Evolutionary conservation across 2,797 vertebrate genomes (phyloP).

Genomic region (Mus spretus): DNA sequence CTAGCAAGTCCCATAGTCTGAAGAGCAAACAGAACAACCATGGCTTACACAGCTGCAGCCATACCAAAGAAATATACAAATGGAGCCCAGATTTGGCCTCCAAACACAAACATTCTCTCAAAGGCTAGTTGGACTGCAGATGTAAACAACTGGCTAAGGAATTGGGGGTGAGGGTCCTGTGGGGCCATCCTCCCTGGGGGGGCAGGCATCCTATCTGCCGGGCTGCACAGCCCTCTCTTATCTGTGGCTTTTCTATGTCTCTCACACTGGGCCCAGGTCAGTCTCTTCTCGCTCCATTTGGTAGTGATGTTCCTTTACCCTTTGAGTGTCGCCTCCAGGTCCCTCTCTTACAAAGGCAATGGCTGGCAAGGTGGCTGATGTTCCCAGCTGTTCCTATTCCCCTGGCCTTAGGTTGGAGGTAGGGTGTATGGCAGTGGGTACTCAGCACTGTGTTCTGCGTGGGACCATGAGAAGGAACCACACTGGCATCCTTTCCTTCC

Average conservation of each 20-base stretch:
- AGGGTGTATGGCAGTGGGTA: neutral
- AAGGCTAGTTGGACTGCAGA: neutral
- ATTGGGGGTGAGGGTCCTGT: neutral
- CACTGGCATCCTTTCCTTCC: neutral
- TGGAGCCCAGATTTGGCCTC: conserved; percentile 46
- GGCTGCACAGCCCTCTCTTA: neutral
- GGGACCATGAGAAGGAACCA: neutral
- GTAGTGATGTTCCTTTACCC: neutral
- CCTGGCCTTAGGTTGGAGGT: neutral
- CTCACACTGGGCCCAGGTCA: neutral
- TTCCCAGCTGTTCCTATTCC: neutral
- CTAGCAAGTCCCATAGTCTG: conserved; percentile 7
- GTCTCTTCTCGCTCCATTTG: conserved; percentile 12
- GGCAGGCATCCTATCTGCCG: neutral
- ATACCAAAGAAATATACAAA: conserved; percentile 61
- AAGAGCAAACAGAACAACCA: conserved; percentile 45
- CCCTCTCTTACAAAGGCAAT: neutral
- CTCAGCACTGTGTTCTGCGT: neutral
- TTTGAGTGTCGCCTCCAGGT: neutral
- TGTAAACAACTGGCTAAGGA: neutral
- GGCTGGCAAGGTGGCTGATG: neutral
- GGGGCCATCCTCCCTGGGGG: neutral
- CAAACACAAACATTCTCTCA: conserved; percentile 32
- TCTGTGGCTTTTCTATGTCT: conserved; percentile 21
- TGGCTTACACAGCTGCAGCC: conserved; percentile 58